These are phyloP conservation scores for Lethocerus indicus DNA, from an alignment of 1,140 invertebrate species.

Conservation along the genomic window DNA sequence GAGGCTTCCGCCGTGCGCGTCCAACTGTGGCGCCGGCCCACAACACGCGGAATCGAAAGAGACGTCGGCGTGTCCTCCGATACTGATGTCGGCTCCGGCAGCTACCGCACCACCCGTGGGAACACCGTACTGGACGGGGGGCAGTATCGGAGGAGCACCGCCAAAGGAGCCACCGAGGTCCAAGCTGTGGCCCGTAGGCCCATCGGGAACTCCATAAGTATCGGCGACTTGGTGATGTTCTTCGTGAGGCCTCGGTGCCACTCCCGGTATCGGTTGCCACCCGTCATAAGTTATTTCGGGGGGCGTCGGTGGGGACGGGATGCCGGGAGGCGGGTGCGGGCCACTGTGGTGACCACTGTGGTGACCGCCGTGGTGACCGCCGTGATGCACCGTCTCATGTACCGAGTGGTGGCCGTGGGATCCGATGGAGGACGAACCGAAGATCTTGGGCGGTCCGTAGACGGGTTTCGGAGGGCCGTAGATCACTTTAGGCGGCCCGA, in stretches of 20 bases:
- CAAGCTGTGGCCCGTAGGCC: background rate
- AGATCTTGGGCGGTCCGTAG: constrained; percentile 20
- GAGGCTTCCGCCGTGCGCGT: background rate
- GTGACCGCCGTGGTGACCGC: constrained; percentile 27
- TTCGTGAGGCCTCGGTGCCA: no score
- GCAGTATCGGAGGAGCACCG: no score
- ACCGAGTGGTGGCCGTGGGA: no score
- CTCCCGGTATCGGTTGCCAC: constrained; percentile 63
- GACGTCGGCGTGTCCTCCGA: background rate
- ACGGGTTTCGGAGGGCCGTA: constrained; percentile 19
- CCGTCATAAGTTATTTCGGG: constrained; percentile 63
- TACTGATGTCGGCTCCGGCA: no score
- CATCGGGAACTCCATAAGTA: constrained; percentile 11
- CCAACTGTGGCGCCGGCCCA: background rate
- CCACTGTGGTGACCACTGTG: no score
- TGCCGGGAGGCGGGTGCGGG: constrained; percentile 32
- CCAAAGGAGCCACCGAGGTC: no score
- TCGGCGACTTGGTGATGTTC: no score
- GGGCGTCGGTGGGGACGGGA: constrained; percentile 50
- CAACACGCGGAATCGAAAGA: background rate
- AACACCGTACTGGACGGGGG: no score
- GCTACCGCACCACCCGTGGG: no score
- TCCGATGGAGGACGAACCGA: no score
- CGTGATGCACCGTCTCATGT: background rate
- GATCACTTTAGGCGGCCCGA: constrained; percentile 12